phyloP scores from a whole-genome alignment of 92 coral and sea anemone species.

The Parazoanthus atlanticus region DNA sequence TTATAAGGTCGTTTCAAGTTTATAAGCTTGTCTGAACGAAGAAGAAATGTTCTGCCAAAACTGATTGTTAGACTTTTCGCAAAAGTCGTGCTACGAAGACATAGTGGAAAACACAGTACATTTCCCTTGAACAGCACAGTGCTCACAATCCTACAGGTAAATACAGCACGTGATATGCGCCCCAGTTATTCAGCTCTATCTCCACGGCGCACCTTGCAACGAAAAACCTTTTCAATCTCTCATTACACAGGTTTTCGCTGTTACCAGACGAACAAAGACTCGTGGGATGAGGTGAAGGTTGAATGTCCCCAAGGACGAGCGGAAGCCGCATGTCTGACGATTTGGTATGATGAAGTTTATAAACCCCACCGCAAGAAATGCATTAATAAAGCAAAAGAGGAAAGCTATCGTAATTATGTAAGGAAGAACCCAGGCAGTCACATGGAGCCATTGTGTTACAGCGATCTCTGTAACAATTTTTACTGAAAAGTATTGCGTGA shows the following conservation, averaged over 20 bases:
- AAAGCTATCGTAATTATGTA: background rate
- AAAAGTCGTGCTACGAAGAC: no score
- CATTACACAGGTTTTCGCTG: background rate
- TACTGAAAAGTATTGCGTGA: background rate
- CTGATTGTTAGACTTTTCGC: no score
- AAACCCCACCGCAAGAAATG: conserved; percentile 22
- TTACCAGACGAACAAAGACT: conserved; percentile 7
- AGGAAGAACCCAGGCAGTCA: background rate
- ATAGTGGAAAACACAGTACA: no score
- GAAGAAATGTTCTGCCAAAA: no score
- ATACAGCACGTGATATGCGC: no score
- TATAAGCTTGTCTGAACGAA: no score
- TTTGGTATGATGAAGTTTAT: conserved; percentile 17
- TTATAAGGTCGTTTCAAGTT: no score
- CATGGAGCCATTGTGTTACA: conserved; percentile 32
- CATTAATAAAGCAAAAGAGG: background rate
- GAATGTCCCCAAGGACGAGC: background rate
- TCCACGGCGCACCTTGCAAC: background rate
- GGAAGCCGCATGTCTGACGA: conserved; percentile 13
- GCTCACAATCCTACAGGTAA: no score
- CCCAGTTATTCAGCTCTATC: background rate
- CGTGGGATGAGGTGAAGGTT: conserved; percentile 15
- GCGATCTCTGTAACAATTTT: conserved; percentile 8
- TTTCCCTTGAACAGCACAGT: no score
- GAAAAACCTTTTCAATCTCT: background rate